phyloP scores from a whole-genome alignment of 2,113 vertebrate genomes.

The Theristicus caerulescens region DNA sequence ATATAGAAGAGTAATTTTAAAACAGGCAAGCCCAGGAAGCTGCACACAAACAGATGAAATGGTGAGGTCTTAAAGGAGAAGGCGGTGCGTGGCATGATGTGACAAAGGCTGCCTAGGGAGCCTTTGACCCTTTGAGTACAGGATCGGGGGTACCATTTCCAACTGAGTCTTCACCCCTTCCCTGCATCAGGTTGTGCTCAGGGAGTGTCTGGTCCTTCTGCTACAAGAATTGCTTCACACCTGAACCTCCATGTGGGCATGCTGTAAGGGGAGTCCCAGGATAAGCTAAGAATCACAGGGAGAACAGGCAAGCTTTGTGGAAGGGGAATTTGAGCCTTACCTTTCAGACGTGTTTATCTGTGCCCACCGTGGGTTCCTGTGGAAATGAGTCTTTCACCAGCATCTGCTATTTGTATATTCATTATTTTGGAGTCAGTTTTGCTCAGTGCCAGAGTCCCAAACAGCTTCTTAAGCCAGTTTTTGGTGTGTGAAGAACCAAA shows the following conservation, averaged over 20 bases:
- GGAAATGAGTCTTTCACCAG: background rate
- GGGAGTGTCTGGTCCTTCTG: background rate
- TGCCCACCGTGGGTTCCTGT: background rate
- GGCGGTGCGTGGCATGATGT: background rate
- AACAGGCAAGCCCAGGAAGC: background rate
- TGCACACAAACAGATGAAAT: background rate
- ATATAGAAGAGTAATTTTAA: background rate
- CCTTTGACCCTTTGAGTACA: background rate
- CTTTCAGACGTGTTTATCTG: background rate
- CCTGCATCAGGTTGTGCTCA: background rate
- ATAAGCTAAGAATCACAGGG: background rate
- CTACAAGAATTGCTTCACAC: background rate
- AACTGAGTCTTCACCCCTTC: background rate
- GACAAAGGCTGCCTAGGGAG: rapidly evolving
- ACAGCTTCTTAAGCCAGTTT: background rate
- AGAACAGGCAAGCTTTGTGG: background rate
- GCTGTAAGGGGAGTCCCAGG: background rate
- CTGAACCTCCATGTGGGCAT: no score
- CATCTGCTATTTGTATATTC: background rate
- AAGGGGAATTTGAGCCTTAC: background rate
- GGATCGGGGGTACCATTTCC: background rate
- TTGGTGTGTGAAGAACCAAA: background rate
- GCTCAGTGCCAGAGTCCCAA: background rate
- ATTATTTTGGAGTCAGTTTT: background rate
- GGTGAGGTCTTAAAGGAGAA: background rate